These are phyloP conservation scores for Entomobrya multifasciata DNA, from an alignment of 2,888 invertebrate species.

Conservation along the genomic window DNA sequence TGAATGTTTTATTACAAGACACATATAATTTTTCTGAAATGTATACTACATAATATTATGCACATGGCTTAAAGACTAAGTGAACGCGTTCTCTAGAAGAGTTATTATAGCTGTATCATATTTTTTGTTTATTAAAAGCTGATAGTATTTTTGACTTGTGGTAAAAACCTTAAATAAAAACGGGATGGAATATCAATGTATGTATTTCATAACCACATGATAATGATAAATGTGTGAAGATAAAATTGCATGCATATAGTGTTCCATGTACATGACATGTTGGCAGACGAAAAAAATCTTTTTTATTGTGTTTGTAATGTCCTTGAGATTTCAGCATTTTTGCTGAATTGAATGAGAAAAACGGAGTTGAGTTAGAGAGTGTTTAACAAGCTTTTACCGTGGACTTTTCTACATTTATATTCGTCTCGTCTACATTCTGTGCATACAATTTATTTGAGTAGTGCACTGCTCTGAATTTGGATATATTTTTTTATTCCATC, in stretches of 20 bases:
- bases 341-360: not conserved
- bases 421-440: no score
- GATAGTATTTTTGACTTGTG: no score
- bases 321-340: slow-evolving; percentile 52
- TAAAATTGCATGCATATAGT: not conserved
- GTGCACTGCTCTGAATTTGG: not conserved
- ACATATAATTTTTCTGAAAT: no score
- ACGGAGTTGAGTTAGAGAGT: not conserved
- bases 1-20: slow-evolving; percentile 2
- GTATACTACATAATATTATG: no score
- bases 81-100: no score
- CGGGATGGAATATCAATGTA: no score
- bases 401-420: no score
- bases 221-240: not conserved
- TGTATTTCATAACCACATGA: not conserved
- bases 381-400: not conserved
- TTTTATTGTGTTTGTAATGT: slow-evolving; percentile 61
- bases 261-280: not conserved
- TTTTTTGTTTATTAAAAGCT: no score
- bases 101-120: no score
- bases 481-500: no score
- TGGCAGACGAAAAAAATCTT: not conserved
- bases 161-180: no score
- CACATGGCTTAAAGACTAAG: no score
- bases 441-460: not conserved